Evolutionary conservation across 2,888 invertebrate genomes (phyloP), one percentile per base, ranked within the genome.

Genomic region (Diabrotica balteata): DNA sequence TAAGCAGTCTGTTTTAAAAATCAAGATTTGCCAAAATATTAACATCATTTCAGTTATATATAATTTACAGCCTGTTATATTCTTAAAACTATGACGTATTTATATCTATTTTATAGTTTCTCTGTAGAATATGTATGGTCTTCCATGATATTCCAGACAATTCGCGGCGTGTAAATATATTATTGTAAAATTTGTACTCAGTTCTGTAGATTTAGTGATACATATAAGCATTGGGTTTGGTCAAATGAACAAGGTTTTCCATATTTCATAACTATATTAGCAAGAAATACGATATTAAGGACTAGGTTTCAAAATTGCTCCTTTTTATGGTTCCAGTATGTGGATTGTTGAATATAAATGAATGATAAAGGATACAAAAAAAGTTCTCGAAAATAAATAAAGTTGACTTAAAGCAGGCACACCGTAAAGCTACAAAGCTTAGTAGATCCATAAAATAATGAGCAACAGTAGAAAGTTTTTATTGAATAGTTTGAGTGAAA

Each of bases 51-150:
- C 64, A 46, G 52, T 64, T 49, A 44, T 55, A 17, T 50, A 64
- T 58, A 64, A 58, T 51, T 64, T 64, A 64, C 63, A 63, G 63
- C 63, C 63, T 53, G 63, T 55, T 17, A 22, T 63, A n/a, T 63
- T 57, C 57, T 57, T 63, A 63, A 63, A 47, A 45, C 49, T 63
- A 63, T 42, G 32, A 50, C 43, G 51, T 17, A 42, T 57, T n/a
- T 61, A 61, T 61, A 63, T 17, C 46, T 63, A 63, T 32, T 44
- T 57, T 57, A 47, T 50, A 59, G 17, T 43, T 50, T 50, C 57
- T 58, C 44, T 60, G 59, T 51, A 50, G 49, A 59, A 9, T 60
- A 51, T 22, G 53, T 61, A 45, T 43, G 32, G 45, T 61, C 32
- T 57, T 63, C 57, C 57, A 63, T 55, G 52, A 54, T 47, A 55